These are phyloP conservation scores for Platypus cylindrus DNA, from an alignment of 2,888 invertebrate species.

Conservation along the genomic window DNA sequence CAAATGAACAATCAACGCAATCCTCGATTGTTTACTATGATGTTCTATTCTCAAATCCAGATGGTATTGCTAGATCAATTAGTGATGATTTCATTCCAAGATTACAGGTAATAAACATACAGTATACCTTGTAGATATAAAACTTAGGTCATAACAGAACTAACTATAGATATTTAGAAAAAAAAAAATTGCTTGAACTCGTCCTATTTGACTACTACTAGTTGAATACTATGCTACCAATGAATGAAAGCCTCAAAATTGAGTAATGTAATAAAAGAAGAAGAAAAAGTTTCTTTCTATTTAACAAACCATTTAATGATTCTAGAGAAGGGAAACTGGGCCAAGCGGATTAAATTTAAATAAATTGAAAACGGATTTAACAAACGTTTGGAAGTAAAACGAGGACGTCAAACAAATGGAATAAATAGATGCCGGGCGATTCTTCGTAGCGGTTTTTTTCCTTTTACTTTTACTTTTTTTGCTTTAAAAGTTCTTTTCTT, in stretches of 20 bases:
- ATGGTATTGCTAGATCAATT: constrained; percentile 27
- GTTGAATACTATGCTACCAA: too few relatives aligned
- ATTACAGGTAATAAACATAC: constrained; percentile 35
- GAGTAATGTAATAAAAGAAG: too few relatives aligned
- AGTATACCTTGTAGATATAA: too few relatives aligned
- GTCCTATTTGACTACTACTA: too few relatives aligned
- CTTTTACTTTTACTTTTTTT: constrained; percentile 30
- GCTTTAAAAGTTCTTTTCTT: constrained; percentile 9
- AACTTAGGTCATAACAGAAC: too few relatives aligned
- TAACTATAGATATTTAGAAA: constrained; percentile 12
- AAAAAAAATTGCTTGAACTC: too few relatives aligned
- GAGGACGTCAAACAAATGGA: constrained; percentile 24
- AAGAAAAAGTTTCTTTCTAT: too few relatives aligned
- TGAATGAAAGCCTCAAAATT: too few relatives aligned
- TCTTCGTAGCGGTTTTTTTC: too few relatives aligned
- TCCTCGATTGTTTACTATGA: constrained; percentile 29
- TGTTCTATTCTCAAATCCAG: constrained; percentile 26
- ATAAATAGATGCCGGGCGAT: too few relatives aligned
- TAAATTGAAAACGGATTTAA: constrained; percentile 26
- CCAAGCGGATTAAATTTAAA: constrained; percentile 11
- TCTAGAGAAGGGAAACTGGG: too few relatives aligned
- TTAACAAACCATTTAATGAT: too few relatives aligned
- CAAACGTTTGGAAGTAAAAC: constrained; percentile 23
- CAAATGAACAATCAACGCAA: constrained; percentile 23
- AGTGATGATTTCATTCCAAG: constrained; percentile 33